Evolutionary conservation across 2,797 vertebrate genomes (phyloP).

Genomic region (Enteromius mattozi): DNA sequence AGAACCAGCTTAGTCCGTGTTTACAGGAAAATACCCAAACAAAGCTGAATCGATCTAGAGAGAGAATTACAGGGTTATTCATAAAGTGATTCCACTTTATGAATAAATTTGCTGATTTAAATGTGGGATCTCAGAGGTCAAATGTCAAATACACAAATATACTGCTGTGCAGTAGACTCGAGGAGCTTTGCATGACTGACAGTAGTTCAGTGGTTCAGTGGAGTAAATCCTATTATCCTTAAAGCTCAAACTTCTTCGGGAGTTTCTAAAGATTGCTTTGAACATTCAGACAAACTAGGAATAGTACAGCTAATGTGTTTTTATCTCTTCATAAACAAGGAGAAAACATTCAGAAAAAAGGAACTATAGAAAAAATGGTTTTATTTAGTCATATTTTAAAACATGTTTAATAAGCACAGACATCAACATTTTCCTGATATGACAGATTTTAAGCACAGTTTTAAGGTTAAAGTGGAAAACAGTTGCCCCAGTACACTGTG

Average conservation of each 20-base stretch:
- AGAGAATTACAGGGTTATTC: neutral
- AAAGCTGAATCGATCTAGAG: neutral
- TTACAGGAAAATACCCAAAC: neutral
- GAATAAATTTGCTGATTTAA: too few relatives aligned
- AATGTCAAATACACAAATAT: neutral
- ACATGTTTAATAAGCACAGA: conserved; percentile 58
- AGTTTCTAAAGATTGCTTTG: conserved; percentile 66
- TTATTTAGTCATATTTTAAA: conserved; percentile 42
- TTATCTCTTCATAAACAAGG: neutral
- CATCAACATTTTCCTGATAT: conserved; percentile 28
- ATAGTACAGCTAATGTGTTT: neutral
- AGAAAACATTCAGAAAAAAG: neutral
- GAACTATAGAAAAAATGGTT: conserved; percentile 63
- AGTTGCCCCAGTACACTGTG: conserved; percentile 69
- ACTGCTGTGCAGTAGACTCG: neutral
- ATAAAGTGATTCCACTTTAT: too few relatives aligned
- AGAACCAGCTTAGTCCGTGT: neutral
- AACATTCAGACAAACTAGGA: conserved; percentile 20
- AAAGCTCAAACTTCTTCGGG: conserved; percentile 57
- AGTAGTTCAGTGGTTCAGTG: conserved; percentile 40
- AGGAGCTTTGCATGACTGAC: neutral
- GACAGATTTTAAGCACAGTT: conserved; percentile 60
- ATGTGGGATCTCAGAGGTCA: neutral
- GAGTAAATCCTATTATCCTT: conserved; percentile 44
- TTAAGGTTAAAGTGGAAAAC: conserved; percentile 61